Conservation (phyloP, 2,888 invertebrate genomes). For the Nemotelus pantherinus region DNA sequence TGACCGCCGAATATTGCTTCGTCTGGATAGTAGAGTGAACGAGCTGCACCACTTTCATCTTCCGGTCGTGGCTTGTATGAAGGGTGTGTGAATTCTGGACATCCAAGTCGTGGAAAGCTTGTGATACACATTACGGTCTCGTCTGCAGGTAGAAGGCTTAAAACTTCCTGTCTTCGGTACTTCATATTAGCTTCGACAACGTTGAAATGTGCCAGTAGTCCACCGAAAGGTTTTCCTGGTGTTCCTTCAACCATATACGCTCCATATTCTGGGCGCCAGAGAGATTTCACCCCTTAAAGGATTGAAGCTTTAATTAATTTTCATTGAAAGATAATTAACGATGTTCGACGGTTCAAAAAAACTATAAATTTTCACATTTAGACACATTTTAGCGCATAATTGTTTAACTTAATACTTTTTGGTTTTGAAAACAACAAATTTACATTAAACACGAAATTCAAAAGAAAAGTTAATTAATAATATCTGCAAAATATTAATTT, state of each 20-base stretch:
- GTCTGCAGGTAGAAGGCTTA: conserved; percentile 76
- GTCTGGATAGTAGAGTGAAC: conserved; percentile 92
- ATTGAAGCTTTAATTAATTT: background rate
- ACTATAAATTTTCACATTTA: too few relatives aligned
- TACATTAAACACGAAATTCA: too few relatives aligned
- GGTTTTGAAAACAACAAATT: too few relatives aligned
- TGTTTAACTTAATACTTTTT: too few relatives aligned
- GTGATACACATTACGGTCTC: conserved; percentile 92
- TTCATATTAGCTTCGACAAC: conserved; percentile 98
- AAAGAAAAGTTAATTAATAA: too few relatives aligned
- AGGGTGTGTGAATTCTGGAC: conserved; percentile 88
- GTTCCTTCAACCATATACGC: conserved; percentile 99
- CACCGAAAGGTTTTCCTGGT: conserved; percentile 95
- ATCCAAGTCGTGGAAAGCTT: conserved; percentile 92
- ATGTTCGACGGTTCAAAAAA: too few relatives aligned
- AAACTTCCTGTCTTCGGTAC: conserved; percentile 85
- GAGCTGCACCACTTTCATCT: conserved; percentile 78
- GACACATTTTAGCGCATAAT: too few relatives aligned
- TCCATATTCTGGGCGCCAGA: conserved; percentile 98
- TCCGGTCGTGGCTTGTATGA: conserved; percentile 71
- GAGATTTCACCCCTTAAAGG: conserved; percentile 76
- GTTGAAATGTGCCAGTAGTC: conserved; percentile 95
- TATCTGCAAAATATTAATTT: too few relatives aligned
- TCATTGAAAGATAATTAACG: too few relatives aligned
- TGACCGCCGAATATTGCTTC: conserved; percentile 94